Percentiles rank a stretch among this genome's conserved stretches.
phyloP scores from a whole-genome alignment of 2,888 invertebrate genomes.

The Heliothis peltigera region DNA sequence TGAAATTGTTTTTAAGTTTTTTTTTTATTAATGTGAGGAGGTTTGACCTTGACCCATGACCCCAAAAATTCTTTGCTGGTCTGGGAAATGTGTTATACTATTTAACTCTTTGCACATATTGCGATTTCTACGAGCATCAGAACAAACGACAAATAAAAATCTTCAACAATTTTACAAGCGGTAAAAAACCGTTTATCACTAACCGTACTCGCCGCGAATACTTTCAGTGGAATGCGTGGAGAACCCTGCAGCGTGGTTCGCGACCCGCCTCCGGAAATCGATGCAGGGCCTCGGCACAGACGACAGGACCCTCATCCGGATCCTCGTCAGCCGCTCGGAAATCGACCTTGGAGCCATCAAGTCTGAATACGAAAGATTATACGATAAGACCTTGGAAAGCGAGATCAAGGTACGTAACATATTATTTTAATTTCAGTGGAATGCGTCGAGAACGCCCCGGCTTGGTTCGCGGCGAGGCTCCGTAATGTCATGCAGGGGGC shows the following conservation, averaged over 20 bases:
- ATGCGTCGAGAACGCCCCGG: conserved; percentile 92
- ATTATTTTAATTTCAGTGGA: conserved; percentile 89
- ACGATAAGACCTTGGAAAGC: conserved; percentile 92
- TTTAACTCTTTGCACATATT: no score
- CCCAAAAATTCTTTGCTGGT: no score
- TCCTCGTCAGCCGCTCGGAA: conserved; percentile 92
- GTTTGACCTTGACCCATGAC: no score
- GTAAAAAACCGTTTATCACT: background rate
- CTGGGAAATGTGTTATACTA: no score
- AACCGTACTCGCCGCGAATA: background rate
- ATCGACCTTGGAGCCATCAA: conserved; percentile 93
- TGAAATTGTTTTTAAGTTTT: no score
- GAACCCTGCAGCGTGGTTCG: conserved; percentile 92
- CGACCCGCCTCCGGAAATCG: conserved; percentile 91
- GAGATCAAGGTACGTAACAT: conserved; percentile 90
- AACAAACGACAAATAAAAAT: no score
- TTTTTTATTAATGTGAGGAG: no score
- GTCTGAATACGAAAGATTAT: conserved; percentile 92
- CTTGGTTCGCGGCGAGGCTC: conserved; percentile 92
- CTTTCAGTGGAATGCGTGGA: conserved; percentile 92
- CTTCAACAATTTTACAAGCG: background rate
- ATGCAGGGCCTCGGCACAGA: conserved; percentile 93
- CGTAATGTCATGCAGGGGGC: conserved; percentile 91
- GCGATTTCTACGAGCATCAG: no score
- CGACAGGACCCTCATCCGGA: conserved; percentile 92